Conservation (phyloP, 2,888 invertebrate species). For the Rhopalosiphum nymphaeae region DNA sequence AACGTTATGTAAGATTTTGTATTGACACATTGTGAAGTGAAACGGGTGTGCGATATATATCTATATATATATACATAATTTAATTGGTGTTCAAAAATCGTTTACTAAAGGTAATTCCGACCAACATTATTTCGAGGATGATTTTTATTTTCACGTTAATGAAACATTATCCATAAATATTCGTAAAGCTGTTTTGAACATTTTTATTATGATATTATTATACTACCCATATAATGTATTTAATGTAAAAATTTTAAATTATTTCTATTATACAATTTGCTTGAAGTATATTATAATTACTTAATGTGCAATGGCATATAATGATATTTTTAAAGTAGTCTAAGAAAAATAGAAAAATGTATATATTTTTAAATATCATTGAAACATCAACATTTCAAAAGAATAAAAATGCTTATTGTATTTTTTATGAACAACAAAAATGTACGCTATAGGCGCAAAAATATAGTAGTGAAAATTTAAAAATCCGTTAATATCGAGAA, state of each 20-base stretch:
- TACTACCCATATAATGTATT: neutral
- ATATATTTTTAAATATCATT: neutral
- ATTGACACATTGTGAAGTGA: neutral
- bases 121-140: neutral
- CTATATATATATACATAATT: neutral
- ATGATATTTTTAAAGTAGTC: neutral
- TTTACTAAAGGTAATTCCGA: slow-evolving; percentile 11
- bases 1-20: neutral
- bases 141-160: neutral
- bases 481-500: neutral
- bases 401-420: neutral
- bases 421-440: neutral
- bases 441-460: neutral
- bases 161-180: neutral
- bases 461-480: neutral
- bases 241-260: neutral
- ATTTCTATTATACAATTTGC: neutral
- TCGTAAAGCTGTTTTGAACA: slow-evolving; percentile 1
- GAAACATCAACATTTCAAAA: neutral
- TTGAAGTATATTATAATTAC: neutral
- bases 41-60: neutral
- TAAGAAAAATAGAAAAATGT: neutral
- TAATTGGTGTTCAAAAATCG: neutral
- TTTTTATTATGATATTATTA: neutral
- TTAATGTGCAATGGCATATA: neutral